Conservation (phyloP, 1,140 invertebrate genomes). For the Globodera rostochiensis region DNA sequence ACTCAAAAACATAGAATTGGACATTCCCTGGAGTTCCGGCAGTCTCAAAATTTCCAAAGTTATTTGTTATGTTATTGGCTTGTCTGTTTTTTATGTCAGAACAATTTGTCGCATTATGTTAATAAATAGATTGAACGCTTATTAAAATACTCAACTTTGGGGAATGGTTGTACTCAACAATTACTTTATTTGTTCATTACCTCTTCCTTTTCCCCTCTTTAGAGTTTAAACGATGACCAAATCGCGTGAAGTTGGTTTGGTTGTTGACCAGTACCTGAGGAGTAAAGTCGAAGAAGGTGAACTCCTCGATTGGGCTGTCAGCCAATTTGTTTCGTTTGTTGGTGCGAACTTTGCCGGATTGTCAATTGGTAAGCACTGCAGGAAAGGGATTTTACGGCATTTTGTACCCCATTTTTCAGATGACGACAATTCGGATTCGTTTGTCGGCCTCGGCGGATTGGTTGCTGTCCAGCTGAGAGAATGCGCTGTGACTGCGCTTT, state of each 20-base stretch:
- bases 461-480: not conserved
- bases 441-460: not conserved
- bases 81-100: too few relatives aligned
- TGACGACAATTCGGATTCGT: not conserved
- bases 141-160: not conserved
- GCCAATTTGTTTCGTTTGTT: constrained; percentile 33
- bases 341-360: constrained; percentile 35
- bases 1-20: too few relatives aligned
- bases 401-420: not conserved
- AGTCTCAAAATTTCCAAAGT: not conserved
- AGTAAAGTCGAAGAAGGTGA: not conserved
- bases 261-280: not conserved
- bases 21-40: not conserved
- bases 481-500: constrained; percentile 10
- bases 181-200: not conserved
- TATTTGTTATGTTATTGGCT: not conserved
- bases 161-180: not conserved
- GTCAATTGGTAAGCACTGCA: not conserved
- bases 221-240: not conserved
- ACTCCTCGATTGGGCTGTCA: constrained; percentile 30
- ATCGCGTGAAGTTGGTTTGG: not conserved
- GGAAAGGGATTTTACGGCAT: not conserved
- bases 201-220: not conserved
- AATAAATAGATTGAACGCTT: not conserved
- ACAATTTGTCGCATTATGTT: too few relatives aligned